Percentiles rank a stretch among this genome's conserved stretches.
These are phyloP conservation scores for Psylliodes chrysocephalus DNA, from an alignment of 2,888 invertebrate genomes.

Conservation along the genomic window DNA sequence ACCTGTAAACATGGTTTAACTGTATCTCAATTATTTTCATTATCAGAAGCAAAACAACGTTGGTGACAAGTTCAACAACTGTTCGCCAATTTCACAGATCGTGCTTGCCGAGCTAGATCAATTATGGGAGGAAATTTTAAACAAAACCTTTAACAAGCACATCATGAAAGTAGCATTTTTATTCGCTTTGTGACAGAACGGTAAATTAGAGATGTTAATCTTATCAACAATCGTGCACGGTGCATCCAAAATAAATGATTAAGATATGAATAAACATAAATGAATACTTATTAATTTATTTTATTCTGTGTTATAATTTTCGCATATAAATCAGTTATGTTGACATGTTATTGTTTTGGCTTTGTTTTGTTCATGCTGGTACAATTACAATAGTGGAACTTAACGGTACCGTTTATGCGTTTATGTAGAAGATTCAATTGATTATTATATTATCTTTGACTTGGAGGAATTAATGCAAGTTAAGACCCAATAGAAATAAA, in stretches of 20 bases:
- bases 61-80: constrained; percentile 19
- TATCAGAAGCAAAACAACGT: neutral
- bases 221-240: neutral
- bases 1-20: neutral
- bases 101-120: neutral
- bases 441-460: constrained; percentile 17
- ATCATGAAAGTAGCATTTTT: no score
- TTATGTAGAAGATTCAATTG: constrained; percentile 9
- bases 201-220: neutral
- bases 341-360: constrained; percentile 4
- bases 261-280: neutral
- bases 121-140: neutral
- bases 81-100: constrained; percentile 18
- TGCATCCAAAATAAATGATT: neutral
- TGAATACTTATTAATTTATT: neutral
- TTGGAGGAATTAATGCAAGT: constrained; percentile 10
- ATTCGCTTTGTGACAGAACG: neutral
- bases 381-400: constrained; percentile 1
- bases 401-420: constrained; percentile 10
- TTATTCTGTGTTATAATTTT: neutral
- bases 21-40: constrained; percentile 1
- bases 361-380: constrained; percentile 8
- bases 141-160: neutral
- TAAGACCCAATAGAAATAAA: constrained; percentile 9
- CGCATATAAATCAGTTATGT: constrained; percentile 8